Evolutionary conservation across 2,797 vertebrate genomes (phyloP).

Genomic region (Sebastes steindachneri): DNA sequence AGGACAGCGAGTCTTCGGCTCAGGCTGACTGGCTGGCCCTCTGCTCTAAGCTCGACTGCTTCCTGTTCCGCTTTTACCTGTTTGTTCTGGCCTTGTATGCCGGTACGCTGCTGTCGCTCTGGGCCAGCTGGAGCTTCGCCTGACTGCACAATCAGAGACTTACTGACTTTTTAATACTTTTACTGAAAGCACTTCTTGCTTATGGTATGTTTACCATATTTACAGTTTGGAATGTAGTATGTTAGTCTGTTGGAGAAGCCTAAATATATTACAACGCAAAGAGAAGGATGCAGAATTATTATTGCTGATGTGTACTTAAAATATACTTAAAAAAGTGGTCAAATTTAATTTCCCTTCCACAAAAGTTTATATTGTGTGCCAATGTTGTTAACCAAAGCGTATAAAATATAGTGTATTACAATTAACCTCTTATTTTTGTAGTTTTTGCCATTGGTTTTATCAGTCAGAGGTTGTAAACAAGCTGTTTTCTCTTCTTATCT

Average conservation of each 20-base stretch:
- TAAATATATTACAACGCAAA: neutral
- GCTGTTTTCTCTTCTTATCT: neutral
- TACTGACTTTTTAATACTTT: neutral
- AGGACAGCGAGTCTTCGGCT: constrained; percentile 68
- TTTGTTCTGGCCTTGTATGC: constrained; percentile 81
- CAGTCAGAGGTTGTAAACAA: neutral
- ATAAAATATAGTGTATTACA: neutral
- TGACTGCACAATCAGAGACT: constrained; percentile 40
- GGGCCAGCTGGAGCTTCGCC: constrained; percentile 85
- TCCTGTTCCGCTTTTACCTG: constrained; percentile 87
- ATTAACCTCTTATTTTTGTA: neutral
- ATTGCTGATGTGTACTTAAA: neutral
- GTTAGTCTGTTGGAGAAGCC: neutral
- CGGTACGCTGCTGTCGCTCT: constrained; percentile 84
- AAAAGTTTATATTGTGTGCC: neutral
- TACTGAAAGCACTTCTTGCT: neutral
- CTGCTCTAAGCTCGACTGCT: constrained; percentile 83
- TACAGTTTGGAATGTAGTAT: neutral
- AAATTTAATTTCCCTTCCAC: neutral
- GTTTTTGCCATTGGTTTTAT: neutral
- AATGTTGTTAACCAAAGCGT: neutral
- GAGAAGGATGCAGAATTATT: neutral
- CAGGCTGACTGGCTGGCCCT: constrained; percentile 84
- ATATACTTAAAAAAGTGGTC: neutral
- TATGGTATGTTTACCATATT: neutral